Percentiles rank a stretch among this genome's conserved stretches.
Conservation (phyloP, 2,113 vertebrate species). For the Sinocyclocheilus grahami region DNA sequence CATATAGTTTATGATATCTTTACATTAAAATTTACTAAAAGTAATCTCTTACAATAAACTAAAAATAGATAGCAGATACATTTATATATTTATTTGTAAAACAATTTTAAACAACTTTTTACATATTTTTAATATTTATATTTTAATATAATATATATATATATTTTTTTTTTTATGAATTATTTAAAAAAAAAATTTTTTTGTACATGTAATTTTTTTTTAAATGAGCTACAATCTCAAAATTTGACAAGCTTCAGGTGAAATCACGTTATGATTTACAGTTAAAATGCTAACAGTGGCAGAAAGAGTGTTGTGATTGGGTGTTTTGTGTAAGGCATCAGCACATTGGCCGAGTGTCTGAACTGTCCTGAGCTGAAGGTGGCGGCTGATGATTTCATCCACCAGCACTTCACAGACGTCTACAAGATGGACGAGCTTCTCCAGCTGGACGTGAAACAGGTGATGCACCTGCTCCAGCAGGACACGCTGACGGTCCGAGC, state of each 20-base stretch:
- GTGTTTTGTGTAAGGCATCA: constrained; percentile 76
- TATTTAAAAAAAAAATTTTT: no score
- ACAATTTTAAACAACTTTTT: background rate
- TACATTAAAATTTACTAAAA: no score
- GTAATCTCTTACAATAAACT: no score
- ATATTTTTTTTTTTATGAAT: no score
- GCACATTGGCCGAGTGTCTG: constrained; percentile 85
- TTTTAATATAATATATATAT: no score
- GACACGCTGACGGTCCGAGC: constrained; percentile 86
- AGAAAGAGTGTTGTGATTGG: background rate
- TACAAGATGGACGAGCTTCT: constrained; percentile 90
- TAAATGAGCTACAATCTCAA: no score
- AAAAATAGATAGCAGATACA: no score
- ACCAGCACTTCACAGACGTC: constrained; percentile 90
- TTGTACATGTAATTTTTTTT: background rate
- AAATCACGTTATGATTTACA: no score
- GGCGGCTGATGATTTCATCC: constrained; percentile 88
- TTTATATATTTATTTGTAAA: background rate
- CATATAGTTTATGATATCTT: no score
- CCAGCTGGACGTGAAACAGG: constrained; percentile 86
- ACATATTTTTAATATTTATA: background rate
- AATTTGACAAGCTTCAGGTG: no score
- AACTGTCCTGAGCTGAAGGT: constrained; percentile 88
- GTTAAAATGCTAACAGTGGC: no score
- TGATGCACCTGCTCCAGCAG: constrained; percentile 88